Evolutionary conservation across 2,888 invertebrate genomes (phyloP).

Genomic region (Dicyrtomina minuta): DNA sequence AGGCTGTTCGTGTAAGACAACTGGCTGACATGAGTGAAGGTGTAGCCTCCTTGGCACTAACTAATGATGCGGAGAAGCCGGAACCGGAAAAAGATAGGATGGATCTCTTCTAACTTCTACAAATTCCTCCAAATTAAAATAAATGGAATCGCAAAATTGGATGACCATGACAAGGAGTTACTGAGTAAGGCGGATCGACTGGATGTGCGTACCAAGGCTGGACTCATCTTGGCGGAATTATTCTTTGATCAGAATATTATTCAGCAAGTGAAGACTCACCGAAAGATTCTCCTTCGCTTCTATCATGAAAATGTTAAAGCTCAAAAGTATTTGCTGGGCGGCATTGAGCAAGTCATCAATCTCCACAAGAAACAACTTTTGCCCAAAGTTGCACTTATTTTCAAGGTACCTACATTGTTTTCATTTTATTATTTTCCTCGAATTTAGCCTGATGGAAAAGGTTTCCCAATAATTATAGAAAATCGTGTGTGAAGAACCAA

Average conservation of each 20-base stretch:
- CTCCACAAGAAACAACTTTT: conserved; percentile 76
- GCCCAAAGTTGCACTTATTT: conserved; percentile 82
- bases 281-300: conserved; percentile 77
- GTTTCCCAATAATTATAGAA: no score
- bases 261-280: conserved; percentile 68
- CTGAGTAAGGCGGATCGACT: conserved; percentile 82
- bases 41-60: conserved; percentile 90
- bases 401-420: conserved; percentile 74
- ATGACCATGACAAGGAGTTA: conserved; percentile 67
- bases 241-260: conserved; percentile 65
- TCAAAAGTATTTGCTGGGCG: conserved; percentile 89
- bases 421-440: no score
- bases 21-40: conserved; percentile 84
- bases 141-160: conserved; percentile 53
- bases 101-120: conserved; percentile 93
- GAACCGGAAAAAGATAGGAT: conserved; percentile 95
- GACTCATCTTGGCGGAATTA: conserved; percentile 89
- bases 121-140: conserved; percentile 67
- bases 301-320: conserved; percentile 79
- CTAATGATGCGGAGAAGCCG: conserved; percentile 92
- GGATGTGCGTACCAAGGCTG: conserved; percentile 91
- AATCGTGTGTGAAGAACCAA: no score
- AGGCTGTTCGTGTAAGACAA: conserved; percentile 86
- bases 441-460: no score
- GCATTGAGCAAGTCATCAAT: conserved; percentile 88